Evolutionary conservation across 2,888 invertebrate genomes (phyloP).

Genomic region (Hofmannophila pseudospretella): DNA sequence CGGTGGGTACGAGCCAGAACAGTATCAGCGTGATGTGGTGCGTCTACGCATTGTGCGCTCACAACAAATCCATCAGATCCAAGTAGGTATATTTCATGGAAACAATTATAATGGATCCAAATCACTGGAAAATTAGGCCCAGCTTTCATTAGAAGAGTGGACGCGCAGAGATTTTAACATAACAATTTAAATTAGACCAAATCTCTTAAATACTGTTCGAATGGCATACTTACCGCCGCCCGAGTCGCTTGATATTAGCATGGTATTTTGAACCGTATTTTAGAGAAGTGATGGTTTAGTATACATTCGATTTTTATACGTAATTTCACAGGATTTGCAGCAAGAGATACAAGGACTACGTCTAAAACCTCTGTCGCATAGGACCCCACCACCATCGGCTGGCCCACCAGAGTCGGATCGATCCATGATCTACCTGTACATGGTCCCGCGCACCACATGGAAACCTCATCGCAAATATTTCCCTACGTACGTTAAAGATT

Average conservation of each 20-base stretch:
- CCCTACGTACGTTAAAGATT: slow-evolving; percentile 49
- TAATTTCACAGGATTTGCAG: slow-evolving; percentile 36
- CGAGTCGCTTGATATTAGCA: no score
- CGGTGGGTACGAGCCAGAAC: slow-evolving; percentile 50
- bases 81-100: slow-evolving; percentile 39
- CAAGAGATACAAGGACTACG: slow-evolving; percentile 53
- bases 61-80: slow-evolving; percentile 69
- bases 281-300: no score
- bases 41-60: slow-evolving; percentile 59
- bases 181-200: no score
- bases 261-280: no score
- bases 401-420: slow-evolving; percentile 22
- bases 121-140: no score
- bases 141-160: no score
- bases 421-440: slow-evolving; percentile 41
- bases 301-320: background rate
- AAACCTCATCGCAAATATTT: slow-evolving; percentile 46
- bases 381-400: slow-evolving; percentile 11
- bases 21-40: slow-evolving; percentile 61
- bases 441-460: slow-evolving; percentile 29
- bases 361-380: slow-evolving; percentile 46
- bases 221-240: no score
- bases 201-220: no score
- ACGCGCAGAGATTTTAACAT: no score
- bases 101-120: no score